These are phyloP conservation scores for Ispidina picta DNA, from an alignment of 2,797 vertebrate species.

Conservation along the genomic window DNA sequence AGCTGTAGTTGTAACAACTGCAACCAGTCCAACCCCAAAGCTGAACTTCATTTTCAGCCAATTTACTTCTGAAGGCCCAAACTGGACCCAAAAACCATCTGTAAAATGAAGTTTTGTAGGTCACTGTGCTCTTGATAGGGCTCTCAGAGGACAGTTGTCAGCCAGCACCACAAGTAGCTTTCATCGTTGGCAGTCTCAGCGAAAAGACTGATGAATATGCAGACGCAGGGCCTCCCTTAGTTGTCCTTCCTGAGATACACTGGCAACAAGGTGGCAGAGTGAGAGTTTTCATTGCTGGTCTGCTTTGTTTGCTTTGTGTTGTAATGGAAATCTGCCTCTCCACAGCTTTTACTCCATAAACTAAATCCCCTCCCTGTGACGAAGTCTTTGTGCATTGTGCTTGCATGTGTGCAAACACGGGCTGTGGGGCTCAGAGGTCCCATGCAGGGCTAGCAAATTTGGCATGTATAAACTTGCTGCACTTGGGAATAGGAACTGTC, in stretches of 20 bases:
- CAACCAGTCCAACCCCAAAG: neutral
- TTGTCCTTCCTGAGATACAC: neutral
- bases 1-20: neutral
- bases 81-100: neutral
- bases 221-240: neutral
- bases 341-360: neutral
- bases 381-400: neutral
- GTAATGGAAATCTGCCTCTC: neutral
- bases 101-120: neutral
- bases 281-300: neutral
- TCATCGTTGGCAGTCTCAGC: neutral
- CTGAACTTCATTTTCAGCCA: neutral
- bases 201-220: neutral
- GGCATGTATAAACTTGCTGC: neutral
- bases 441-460: neutral
- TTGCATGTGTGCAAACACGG: neutral
- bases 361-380: fast-evolving
- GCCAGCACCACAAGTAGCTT: neutral
- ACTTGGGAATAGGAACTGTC: neutral
- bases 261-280: neutral
- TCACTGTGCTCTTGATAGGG: neutral
- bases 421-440: neutral
- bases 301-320: neutral
- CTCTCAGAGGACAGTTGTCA: neutral
- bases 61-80: neutral